These are phyloP conservation scores for Esperia sulphurella DNA, from an alignment of 2,888 invertebrate species.

Conservation along the genomic window DNA sequence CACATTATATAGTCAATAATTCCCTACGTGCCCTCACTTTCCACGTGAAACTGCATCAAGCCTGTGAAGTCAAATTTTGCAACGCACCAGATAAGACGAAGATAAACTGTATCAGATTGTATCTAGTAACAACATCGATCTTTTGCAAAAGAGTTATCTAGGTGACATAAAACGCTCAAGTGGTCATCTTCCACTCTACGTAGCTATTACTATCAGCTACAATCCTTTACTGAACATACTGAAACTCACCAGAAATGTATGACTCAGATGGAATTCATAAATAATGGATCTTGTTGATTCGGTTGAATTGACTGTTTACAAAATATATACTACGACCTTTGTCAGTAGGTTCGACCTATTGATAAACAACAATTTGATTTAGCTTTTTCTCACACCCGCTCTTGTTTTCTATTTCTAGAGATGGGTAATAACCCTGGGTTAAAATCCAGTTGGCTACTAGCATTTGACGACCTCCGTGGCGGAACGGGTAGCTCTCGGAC, in stretches of 20 bases:
- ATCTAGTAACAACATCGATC: slow-evolving; percentile 39
- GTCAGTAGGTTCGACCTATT: background rate
- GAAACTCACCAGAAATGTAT: slow-evolving; percentile 11
- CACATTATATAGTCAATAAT: no score
- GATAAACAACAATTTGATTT: background rate
- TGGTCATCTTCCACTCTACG: slow-evolving; percentile 13
- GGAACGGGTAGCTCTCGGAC: no score
- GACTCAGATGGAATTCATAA: slow-evolving; percentile 14
- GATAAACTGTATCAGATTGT: slow-evolving; percentile 50
- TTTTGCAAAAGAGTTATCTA: slow-evolving; percentile 34
- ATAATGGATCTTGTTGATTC: background rate
- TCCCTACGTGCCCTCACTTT: background rate
- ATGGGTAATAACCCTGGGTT: no score
- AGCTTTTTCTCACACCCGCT: no score
- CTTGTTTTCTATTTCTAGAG: no score
- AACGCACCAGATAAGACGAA: slow-evolving; percentile 44
- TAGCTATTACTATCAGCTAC: background rate
- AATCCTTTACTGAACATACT: background rate
- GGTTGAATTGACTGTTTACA: background rate
- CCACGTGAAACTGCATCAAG: slow-evolving; percentile 26
- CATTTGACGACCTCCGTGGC: no score
- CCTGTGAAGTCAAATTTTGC: slow-evolving; percentile 32
- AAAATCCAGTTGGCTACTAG: no score
- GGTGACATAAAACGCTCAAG: slow-evolving; percentile 30
- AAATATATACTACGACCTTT: background rate